These are phyloP conservation scores for Hippopotamyrus pictus DNA, from an alignment of 2,797 vertebrate species.

Conservation along the genomic window DNA sequence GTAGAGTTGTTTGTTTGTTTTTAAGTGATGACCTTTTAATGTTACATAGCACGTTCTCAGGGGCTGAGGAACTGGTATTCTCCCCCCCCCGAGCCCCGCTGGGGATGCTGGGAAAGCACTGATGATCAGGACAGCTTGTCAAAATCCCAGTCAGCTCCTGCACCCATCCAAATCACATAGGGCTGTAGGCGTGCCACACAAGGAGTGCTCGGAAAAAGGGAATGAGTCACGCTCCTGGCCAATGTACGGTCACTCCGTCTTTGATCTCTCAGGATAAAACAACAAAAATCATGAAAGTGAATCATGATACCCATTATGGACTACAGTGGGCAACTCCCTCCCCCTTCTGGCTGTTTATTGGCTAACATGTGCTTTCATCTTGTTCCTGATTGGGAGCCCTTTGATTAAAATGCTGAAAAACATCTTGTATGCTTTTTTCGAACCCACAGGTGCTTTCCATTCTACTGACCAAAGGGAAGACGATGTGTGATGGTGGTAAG, in stretches of 20 bases:
- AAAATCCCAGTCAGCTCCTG: not conserved
- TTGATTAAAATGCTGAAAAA: not conserved
- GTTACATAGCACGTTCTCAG: not conserved
- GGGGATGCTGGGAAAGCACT: not conserved
- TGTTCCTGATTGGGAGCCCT: not conserved
- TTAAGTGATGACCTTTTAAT: not conserved
- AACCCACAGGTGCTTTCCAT: not conserved
- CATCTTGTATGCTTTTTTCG: not conserved
- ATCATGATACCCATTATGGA: not conserved
- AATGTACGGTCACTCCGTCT: not conserved
- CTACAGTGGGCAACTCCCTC: not conserved
- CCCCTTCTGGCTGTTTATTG: not conserved
- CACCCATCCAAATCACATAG: not conserved
- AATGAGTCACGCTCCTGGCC: not conserved
- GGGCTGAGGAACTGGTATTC: too few species aligned
- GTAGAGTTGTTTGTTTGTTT: not conserved
- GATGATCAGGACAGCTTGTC: not conserved
- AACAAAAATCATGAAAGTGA: not conserved
- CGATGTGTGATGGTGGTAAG: not conserved
- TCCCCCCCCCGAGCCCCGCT: not conserved
- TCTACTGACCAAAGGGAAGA: not conserved
- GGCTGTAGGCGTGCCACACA: not conserved
- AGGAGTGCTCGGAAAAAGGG: not conserved
- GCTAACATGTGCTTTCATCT: not conserved
- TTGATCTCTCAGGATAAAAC: not conserved